Percentiles rank a stretch among this genome's conserved stretches.
These are phyloP conservation scores for Chaetodon auriga DNA, from an alignment of 2,113 vertebrate genomes.

Conservation along the genomic window DNA sequence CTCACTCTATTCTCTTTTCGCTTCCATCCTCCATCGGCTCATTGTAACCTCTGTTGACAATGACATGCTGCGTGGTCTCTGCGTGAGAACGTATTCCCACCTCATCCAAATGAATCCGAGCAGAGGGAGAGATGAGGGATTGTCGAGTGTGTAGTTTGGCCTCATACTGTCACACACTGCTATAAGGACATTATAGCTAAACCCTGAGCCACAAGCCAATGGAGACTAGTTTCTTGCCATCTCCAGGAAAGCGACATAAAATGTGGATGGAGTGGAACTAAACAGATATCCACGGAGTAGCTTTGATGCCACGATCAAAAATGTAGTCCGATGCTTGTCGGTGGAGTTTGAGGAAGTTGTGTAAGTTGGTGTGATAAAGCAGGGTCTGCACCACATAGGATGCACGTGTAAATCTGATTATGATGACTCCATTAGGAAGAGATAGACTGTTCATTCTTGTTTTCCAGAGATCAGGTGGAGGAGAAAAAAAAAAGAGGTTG, in stretches of 20 bases:
- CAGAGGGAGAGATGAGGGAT: conserved; percentile 10
- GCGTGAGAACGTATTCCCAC: conserved; percentile 37
- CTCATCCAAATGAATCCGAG: conserved; percentile 33
- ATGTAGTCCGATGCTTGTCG: background rate
- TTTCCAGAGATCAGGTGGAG: conserved; percentile 2
- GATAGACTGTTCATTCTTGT: background rate
- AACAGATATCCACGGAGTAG: background rate
- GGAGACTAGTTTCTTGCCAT: conserved; percentile 3
- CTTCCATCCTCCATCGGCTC: conserved; percentile 22
- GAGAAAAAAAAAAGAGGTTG: background rate
- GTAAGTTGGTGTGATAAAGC: background rate
- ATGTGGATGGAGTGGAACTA: conserved; percentile 3
- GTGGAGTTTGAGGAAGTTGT: background rate
- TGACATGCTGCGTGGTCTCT: conserved; percentile 32
- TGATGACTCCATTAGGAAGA: background rate
- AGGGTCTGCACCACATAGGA: background rate
- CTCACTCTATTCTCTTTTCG: conserved; percentile 12
- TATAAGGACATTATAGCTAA: conserved; percentile 54
- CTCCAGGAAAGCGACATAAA: conserved; percentile 24
- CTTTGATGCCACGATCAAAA: background rate
- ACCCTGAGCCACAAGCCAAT: conserved; percentile 20
- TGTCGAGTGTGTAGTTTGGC: conserved; percentile 42
- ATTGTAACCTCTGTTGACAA: conserved; percentile 35
- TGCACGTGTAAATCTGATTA: conserved; percentile 7
- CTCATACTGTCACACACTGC: conserved; percentile 62